Evolutionary conservation across 2,797 vertebrate species (phyloP).

Genomic region (Coreius guichenoti): DNA sequence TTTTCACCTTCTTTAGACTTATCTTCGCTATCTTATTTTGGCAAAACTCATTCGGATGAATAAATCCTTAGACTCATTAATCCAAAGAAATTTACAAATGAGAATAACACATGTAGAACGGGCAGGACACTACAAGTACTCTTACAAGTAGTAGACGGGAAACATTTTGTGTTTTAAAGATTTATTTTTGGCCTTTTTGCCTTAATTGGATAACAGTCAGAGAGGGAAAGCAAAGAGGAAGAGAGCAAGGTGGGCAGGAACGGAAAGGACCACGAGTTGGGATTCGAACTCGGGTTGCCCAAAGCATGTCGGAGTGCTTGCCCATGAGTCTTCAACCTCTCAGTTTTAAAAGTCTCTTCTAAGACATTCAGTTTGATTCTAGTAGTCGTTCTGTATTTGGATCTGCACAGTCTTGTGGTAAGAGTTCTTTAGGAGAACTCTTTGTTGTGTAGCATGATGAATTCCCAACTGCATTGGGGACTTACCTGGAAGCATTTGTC

Average conservation of each 20-base stretch:
- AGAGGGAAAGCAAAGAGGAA: not conserved
- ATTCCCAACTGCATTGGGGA: not conserved
- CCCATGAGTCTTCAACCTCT: not conserved
- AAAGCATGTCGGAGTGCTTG: not conserved
- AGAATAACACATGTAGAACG: not conserved
- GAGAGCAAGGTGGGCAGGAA: not conserved
- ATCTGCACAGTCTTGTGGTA: not conserved
- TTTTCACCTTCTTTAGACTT: not conserved
- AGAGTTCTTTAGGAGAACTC: not conserved
- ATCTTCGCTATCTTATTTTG: not conserved
- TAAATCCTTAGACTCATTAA: not conserved
- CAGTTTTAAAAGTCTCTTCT: not conserved
- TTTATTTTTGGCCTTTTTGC: not conserved
- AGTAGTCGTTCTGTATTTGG: not conserved
- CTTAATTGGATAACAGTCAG: not conserved
- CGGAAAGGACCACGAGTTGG: not conserved
- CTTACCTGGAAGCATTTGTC: conserved; percentile 24
- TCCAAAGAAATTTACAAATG: not conserved
- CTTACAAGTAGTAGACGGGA: not conserved
- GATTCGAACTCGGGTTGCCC: not conserved
- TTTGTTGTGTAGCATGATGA: conserved; percentile 1
- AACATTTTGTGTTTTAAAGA: not conserved
- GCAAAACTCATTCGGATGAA: not conserved
- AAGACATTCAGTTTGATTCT: not conserved
- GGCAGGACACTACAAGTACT: not conserved